Conservation (phyloP, 1,140 invertebrate species). For the Hyles vespertilio region DNA sequence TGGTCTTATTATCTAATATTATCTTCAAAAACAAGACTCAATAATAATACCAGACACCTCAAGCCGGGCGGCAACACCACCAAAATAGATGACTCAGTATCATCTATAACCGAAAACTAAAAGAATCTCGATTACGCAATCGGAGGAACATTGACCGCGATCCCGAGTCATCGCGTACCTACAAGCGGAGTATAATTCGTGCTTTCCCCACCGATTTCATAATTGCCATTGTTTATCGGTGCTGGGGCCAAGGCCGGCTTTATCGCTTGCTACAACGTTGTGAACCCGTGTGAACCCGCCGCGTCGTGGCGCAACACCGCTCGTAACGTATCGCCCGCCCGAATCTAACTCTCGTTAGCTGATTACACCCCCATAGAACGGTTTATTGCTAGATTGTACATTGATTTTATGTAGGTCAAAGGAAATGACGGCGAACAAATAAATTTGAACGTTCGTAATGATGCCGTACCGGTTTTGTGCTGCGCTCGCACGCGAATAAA, state of each 20-base stretch:
- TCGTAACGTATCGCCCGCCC: slow-evolving; percentile 16
- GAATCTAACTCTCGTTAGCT: slow-evolving; percentile 19
- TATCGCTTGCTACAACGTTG: slow-evolving; percentile 28
- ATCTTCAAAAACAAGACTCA: too few relatives aligned
- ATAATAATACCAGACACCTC: too few relatives aligned
- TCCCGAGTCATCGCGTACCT: slow-evolving; percentile 1
- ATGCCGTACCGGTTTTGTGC: too few relatives aligned
- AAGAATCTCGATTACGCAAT: neutral
- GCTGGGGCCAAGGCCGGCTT: slow-evolving; percentile 53
- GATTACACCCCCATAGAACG: slow-evolving; percentile 11
- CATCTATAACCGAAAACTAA: neutral
- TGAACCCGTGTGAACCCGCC: slow-evolving; percentile 58
- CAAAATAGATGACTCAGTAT: too few relatives aligned
- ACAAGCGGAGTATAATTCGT: slow-evolving; percentile 9
- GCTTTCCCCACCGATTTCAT: slow-evolving; percentile 37
- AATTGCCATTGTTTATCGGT: slow-evolving; percentile 51
- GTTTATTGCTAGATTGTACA: too few relatives aligned
- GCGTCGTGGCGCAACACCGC: slow-evolving; percentile 43
- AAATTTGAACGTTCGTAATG: too few relatives aligned
- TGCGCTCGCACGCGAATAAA: too few relatives aligned
- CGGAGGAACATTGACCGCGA: slow-evolving; percentile 10
- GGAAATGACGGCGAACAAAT: too few relatives aligned
- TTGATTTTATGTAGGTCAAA: too few relatives aligned
- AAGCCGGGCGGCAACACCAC: too few relatives aligned
- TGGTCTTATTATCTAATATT: too few relatives aligned